Percentiles rank a stretch among this genome's conserved stretches.
Evolutionary conservation across 23 tunicate species (phyloP).

Genomic region (Trididemnum nubilum): DNA sequence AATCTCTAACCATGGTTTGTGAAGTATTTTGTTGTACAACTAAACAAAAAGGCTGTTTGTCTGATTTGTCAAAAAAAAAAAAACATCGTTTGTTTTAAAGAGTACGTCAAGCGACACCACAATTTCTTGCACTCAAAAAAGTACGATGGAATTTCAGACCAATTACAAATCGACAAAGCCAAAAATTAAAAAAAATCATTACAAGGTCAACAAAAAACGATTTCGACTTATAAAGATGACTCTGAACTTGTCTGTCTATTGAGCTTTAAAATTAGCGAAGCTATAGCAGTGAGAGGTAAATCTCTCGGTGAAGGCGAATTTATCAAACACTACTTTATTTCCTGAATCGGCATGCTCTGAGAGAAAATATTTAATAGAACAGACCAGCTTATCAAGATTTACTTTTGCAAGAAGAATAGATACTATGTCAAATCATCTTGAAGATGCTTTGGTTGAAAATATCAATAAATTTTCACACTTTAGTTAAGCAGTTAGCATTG

Average conservation of each 20-base stretch:
- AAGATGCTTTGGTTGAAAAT: slow-evolving; percentile 16
- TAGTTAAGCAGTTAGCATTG: slow-evolving; percentile 27
- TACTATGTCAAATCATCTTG: slow-evolving; percentile 17
- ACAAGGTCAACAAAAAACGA: not conserved
- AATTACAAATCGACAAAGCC: slow-evolving; percentile 12
- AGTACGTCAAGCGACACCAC: slow-evolving; percentile 22
- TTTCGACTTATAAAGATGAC: slow-evolving; percentile 13
- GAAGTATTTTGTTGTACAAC: slow-evolving; percentile 29
- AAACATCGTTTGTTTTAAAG: not conserved
- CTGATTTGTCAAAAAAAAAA: slow-evolving; percentile 29
- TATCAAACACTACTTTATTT: slow-evolving; percentile 29
- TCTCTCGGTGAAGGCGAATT: slow-evolving; percentile 39
- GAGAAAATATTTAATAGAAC: slow-evolving; percentile 22
- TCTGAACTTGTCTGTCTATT: slow-evolving; percentile 13
- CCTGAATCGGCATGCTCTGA: slow-evolving; percentile 20
- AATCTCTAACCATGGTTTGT: slow-evolving; percentile 10
- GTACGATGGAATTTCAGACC: not conserved
- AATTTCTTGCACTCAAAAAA: not conserved
- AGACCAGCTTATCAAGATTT: slow-evolving; percentile 24
- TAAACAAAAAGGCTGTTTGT: slow-evolving; percentile 18
- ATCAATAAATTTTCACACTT: not conserved
- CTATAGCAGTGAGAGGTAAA: slow-evolving; percentile 35
- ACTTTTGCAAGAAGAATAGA: slow-evolving; percentile 30
- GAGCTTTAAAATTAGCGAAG: slow-evolving; percentile 35
- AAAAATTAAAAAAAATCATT: slow-evolving; percentile 7